Evolutionary conservation across 1,140 invertebrate genomes (phyloP).

Genomic region (Drosophila melanogaster): DNA sequence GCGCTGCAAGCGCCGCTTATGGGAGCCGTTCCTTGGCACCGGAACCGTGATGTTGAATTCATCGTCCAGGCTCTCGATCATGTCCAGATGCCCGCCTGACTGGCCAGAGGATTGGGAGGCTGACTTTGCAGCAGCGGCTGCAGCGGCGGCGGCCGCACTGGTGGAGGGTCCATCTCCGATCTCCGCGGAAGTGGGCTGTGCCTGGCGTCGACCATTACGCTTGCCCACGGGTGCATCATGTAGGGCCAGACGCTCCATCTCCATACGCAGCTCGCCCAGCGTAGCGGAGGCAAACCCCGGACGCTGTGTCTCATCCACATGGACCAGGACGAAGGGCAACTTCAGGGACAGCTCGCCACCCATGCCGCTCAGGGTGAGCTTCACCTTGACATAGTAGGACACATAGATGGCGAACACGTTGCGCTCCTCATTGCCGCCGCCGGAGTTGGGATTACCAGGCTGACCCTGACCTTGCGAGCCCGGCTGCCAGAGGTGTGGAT

Average conservation of each 20-base stretch:
- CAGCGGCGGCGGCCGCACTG: conserved; percentile 58
- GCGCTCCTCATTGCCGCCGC: conserved; percentile 86
- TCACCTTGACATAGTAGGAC: conserved; percentile 95
- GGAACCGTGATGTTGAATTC: conserved; percentile 65
- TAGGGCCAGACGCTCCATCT: conserved; percentile 65
- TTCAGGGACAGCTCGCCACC: conserved; percentile 92
- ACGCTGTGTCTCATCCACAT: conserved; percentile 66
- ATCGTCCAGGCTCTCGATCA: conserved; percentile 67
- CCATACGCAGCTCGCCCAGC: conserved; percentile 54
- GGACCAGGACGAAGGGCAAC: conserved; percentile 90
- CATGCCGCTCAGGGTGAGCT: conserved; percentile 91
- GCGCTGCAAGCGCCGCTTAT: conserved; percentile 64
- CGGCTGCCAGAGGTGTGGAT: conserved; percentile 30
- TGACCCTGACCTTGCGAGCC: conserved; percentile 10
- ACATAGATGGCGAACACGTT: conserved; percentile 96
- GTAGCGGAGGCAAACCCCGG: conserved; percentile 44
- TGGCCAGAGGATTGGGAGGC: neutral
- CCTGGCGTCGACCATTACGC: conserved; percentile 33
- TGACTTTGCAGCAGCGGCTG: conserved; percentile 6
- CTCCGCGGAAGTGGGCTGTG: neutral
- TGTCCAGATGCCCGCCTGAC: conserved; percentile 21
- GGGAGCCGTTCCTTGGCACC: conserved; percentile 23
- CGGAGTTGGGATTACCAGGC: neutral
- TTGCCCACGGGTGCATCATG: conserved; percentile 65
- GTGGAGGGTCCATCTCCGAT: conserved; percentile 59